Percentiles rank a stretch among this genome's conserved stretches.
Conservation (phyloP, 37 sponge, comb jelly and placozoan genomes). For the Hormiphora californensis region DNA sequence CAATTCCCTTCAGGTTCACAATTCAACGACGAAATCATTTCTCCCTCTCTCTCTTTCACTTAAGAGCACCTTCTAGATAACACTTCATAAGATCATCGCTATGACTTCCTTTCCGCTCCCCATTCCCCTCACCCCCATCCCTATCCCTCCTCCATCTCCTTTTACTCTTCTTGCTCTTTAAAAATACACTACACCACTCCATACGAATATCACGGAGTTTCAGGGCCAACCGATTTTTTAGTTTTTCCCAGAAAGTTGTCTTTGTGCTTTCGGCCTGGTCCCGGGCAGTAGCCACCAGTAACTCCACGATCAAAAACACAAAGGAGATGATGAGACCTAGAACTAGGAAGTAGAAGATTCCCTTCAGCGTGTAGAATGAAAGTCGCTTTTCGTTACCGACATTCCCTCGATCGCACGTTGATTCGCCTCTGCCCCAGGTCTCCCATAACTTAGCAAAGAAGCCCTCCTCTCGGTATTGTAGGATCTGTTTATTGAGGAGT, state of each 20-base stretch:
- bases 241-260: background rate
- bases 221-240: background rate
- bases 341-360: conserved; percentile 14
- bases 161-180: no score
- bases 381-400: conserved; percentile 4
- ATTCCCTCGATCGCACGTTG: no score
- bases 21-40: no score
- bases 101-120: no score
- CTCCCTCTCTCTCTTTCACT: no score
- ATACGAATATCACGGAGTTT: no score
- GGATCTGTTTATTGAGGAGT: conserved; percentile 7
- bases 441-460: background rate
- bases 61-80: no score
- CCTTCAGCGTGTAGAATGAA: background rate
- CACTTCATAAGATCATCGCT: no score
- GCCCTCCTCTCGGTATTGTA: conserved; percentile 1
- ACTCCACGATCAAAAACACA: background rate
- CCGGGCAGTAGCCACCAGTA: background rate
- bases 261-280: background rate
- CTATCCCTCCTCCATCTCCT: no score
- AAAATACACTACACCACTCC: no score
- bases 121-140: no score
- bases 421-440: background rate
- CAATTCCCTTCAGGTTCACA: no score
- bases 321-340: background rate